Base-by-base conservation (phyloP, 2,113 vertebrate genomes). In the Takifugu flavidus region DNA sequence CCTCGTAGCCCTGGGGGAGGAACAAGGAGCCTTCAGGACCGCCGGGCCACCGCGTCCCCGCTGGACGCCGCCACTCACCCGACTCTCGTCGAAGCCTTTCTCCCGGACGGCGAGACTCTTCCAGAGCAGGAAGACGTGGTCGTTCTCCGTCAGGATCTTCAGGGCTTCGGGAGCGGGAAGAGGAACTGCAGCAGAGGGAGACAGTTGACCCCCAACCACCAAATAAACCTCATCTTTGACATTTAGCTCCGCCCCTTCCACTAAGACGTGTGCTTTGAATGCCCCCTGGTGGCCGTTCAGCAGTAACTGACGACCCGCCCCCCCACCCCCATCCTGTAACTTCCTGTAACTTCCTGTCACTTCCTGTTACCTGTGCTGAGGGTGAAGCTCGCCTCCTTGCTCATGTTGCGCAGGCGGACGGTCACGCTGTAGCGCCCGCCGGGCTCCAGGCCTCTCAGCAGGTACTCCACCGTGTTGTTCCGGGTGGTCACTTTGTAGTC, bases 321-420 rank as follows among this genome's bases (percentile, higher is more conserved):
- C 20, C 20, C 20, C 20, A 20, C 20, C 20, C 1, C 20, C 20
- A 1, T 20, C 20, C 20, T 20, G 20, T 20, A 1, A 20, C 20
- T 20, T 20, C 20, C 20, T 20, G 1, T 39, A 20, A 20, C 20
- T 20, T 20, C 20, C 20, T 20, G 1, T 39, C 6, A 39, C 34
- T 39, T 39, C 34, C 34, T 39, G 34, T 39, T 43, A 93, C 95
- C 94, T 86, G 96, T 94, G 88, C 77, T 95, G n/a, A 99, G 89
- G n/a, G 92, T 94, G 75, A 94, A 77, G 64, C 90, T 95, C 85
- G 93, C 87, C 55, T 99, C 96, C 74, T 98, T 98, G 93, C 94
- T 98, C 96, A 98, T 98, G 82, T 99, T 99, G 57, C 92, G 91
- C 62, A 99, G 93, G 1, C 96, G 94, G 52, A 98, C 91, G 0